Conservation (phyloP, 1,140 invertebrate species). For the Ylistrum balloti region DNA sequence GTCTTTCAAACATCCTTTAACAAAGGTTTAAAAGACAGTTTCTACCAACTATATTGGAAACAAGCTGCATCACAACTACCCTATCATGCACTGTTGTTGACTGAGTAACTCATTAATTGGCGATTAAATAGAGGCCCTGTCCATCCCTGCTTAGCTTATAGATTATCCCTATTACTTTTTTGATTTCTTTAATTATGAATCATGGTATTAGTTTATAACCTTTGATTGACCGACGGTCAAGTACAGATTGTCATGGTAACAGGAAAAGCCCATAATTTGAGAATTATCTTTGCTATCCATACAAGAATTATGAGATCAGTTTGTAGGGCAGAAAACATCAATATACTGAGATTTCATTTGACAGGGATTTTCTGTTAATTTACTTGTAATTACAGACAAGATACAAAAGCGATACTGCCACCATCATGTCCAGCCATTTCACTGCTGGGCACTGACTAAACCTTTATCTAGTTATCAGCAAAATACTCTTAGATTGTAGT, state of each 20-base stretch:
- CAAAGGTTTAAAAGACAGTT: too few relatives aligned
- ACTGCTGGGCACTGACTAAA: neutral
- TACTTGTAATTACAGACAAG: slow-evolving; percentile 21
- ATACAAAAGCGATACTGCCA: neutral
- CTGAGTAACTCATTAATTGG: neutral
- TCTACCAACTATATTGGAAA: neutral
- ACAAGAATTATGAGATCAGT: slow-evolving; percentile 26
- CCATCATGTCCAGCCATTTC: neutral
- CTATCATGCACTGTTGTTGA: neutral
- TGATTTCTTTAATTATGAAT: slow-evolving; percentile 30
- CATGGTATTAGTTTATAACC: neutral
- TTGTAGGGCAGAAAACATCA: neutral
- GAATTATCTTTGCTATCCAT: slow-evolving; percentile 35
- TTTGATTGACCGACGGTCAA: neutral
- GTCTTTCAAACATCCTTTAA: too few relatives aligned
- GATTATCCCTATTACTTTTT: neutral
- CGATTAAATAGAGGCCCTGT: neutral
- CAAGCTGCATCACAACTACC: neutral
- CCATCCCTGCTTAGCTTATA: neutral
- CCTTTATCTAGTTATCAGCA: too few relatives aligned
- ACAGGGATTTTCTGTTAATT: slow-evolving; percentile 39
- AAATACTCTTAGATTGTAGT: too few relatives aligned
- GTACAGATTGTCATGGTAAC: neutral
- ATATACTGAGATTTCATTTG: neutral
- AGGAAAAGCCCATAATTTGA: slow-evolving; percentile 1